Evolutionary conservation across 2,797 vertebrate species (phyloP).

Genomic region (Characodon lateralis): DNA sequence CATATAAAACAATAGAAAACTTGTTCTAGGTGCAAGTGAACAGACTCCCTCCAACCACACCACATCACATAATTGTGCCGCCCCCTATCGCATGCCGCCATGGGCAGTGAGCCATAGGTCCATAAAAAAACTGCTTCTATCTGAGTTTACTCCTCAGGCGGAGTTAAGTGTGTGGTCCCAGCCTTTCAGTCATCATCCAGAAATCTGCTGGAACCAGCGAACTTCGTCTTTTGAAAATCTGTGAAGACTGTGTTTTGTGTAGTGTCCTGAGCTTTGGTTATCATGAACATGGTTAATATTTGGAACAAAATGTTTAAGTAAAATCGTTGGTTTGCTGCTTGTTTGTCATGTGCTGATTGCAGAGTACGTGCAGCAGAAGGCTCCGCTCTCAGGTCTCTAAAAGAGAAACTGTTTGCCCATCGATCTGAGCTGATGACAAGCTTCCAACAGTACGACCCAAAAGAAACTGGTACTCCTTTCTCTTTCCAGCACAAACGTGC

Average conservation of each 20-base stretch:
- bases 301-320: background rate
- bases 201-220: background rate
- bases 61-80: background rate
- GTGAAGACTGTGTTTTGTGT: background rate
- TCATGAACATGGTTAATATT: background rate
- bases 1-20: background rate
- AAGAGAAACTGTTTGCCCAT: constrained; percentile 89
- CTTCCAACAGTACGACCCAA: constrained; percentile 84
- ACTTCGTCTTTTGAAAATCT: background rate
- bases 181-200: background rate
- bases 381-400: constrained; percentile 88
- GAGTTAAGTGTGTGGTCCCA: background rate
- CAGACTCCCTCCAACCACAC: background rate
- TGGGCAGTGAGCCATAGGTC: background rate
- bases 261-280: background rate
- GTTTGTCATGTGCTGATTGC: constrained; percentile 20
- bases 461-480: constrained; percentile 80
- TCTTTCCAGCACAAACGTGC: background rate
- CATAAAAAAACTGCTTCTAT: background rate
- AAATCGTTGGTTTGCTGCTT: background rate
- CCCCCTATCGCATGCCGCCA: background rate
- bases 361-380: constrained; percentile 89
- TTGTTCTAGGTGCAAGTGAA: background rate
- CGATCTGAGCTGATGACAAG: constrained; percentile 86
- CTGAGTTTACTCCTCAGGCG: background rate